Percentiles rank a stretch among this genome's conserved stretches.
Conservation (phyloP, 37 sponge, comb jelly and placozoan species). For the Ephydatia muelleri region DNA sequence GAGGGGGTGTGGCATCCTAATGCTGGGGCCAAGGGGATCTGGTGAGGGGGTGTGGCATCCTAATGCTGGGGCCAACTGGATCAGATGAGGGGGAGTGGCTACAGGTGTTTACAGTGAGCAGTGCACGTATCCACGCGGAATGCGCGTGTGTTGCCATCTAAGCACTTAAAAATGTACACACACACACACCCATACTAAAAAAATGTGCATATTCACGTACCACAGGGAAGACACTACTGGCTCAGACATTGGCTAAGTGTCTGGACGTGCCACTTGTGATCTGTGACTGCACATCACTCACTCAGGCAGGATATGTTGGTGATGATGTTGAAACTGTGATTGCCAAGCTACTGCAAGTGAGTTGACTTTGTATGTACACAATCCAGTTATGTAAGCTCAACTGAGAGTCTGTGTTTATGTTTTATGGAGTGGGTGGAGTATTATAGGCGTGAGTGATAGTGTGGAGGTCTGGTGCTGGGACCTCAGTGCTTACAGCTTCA, state of each 20-base stretch:
- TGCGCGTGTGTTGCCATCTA: too few relatives aligned
- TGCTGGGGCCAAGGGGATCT: neutral
- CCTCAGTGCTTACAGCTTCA: neutral
- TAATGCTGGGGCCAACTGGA: neutral
- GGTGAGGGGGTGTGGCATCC: too few relatives aligned
- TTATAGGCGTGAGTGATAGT: neutral
- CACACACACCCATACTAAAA: neutral
- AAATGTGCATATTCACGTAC: neutral
- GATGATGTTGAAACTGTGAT: conserved; percentile 90
- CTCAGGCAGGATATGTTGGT: conserved; percentile 99
- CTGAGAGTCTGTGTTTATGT: neutral
- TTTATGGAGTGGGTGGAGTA: neutral
- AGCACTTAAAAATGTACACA: neutral
- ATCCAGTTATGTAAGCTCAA: neutral
- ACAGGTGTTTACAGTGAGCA: neutral
- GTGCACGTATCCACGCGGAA: too few relatives aligned
- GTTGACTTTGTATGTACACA: neutral
- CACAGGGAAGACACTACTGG: conserved; percentile 92
- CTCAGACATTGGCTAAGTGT: conserved; percentile 84
- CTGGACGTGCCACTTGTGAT: conserved; percentile 97
- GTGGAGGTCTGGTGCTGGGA: neutral
- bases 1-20: too few relatives aligned
- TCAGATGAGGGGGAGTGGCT: neutral
- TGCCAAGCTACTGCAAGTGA: conserved; percentile 68
- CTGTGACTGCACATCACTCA: conserved; percentile 99